These are phyloP conservation scores for Spongia lamella DNA, from an alignment of 37 sponge, comb jelly and placozoan species.

Conservation along the genomic window DNA sequence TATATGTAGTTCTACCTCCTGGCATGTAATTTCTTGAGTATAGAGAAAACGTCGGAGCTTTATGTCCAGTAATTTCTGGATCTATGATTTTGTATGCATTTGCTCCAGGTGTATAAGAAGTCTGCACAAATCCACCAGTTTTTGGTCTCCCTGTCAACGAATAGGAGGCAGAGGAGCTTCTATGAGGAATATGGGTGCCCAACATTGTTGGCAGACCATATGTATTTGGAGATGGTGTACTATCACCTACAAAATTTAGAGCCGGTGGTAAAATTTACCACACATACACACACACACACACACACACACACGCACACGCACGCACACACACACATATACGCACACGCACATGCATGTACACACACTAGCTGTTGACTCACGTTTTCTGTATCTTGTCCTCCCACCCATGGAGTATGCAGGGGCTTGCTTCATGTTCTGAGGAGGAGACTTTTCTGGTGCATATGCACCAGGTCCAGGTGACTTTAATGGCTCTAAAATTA, in stretches of 20 bases:
- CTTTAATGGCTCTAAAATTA: slow-evolving; percentile 60
- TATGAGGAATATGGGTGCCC: slow-evolving; percentile 72
- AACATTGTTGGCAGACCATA: slow-evolving; percentile 89
- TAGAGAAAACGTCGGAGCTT: slow-evolving; percentile 79
- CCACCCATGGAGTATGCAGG: slow-evolving; percentile 90
- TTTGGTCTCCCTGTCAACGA: slow-evolving; percentile 79
- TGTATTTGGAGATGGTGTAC: slow-evolving; percentile 86
- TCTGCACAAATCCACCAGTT: slow-evolving; percentile 84
- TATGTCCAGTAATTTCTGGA: slow-evolving; percentile 52
- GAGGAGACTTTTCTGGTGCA: slow-evolving; percentile 72
- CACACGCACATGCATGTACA: slow-evolving; percentile 23
- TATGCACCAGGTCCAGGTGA: slow-evolving; percentile 91
- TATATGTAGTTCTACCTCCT: slow-evolving; percentile 59
- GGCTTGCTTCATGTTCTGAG: slow-evolving; percentile 66
- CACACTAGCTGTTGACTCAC: slow-evolving; percentile 53
- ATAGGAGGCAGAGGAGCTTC: slow-evolving; percentile 81
- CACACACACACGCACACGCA: slow-evolving; percentile 13
- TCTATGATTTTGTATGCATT: slow-evolving; percentile 52
- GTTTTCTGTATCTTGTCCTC: slow-evolving; percentile 81
- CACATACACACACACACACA: background rate
- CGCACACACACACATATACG: slow-evolving; percentile 35
- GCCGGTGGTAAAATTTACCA: no score
- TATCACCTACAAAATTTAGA: slow-evolving; percentile 67
- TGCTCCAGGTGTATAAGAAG: slow-evolving; percentile 91
- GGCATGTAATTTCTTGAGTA: slow-evolving; percentile 82